Percentiles rank a stretch among this genome's conserved stretches.
These are phyloP conservation scores for Sciurus vulgaris DNA, from an alignment of 2,797 vertebrate genomes.

Conservation along the genomic window DNA sequence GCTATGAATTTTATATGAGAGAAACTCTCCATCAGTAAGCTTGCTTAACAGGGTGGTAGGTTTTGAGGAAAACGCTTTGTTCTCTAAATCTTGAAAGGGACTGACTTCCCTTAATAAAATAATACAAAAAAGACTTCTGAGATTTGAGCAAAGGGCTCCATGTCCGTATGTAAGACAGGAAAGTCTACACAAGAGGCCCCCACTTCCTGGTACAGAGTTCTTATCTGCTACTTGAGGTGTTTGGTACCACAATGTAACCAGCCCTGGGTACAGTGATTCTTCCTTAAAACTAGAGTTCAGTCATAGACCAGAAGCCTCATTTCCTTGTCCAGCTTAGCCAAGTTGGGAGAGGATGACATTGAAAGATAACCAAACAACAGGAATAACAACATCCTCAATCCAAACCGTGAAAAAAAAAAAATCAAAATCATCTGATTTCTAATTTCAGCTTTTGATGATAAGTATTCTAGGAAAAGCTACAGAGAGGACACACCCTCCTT, in stretches of 20 bases:
- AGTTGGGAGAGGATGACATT: background rate
- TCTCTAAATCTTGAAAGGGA: slow-evolving; percentile 25
- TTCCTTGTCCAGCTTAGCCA: background rate
- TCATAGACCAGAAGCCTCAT: background rate
- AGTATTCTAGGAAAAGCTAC: slow-evolving; percentile 28
- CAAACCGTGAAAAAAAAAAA: slow-evolving; percentile 48
- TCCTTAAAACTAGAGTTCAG: background rate
- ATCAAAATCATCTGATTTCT: slow-evolving; percentile 34
- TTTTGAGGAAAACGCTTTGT: slow-evolving; percentile 33
- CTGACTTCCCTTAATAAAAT: background rate
- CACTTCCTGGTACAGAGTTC: background rate
- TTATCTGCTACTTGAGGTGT: background rate
- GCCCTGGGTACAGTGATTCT: background rate
- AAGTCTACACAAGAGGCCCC: background rate
- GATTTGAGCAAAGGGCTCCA: background rate
- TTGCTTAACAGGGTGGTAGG: background rate
- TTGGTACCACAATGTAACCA: background rate
- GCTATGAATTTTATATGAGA: background rate
- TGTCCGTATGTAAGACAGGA: background rate
- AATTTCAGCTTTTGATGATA: background rate
- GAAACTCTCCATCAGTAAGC: slow-evolving; percentile 8
- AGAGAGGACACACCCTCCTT: background rate
- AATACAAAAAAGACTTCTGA: background rate
- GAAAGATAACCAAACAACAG: background rate
- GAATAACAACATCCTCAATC: background rate